phyloP scores from a whole-genome alignment of 2,797 vertebrate genomes.

The Fratercula arctica region DNA sequence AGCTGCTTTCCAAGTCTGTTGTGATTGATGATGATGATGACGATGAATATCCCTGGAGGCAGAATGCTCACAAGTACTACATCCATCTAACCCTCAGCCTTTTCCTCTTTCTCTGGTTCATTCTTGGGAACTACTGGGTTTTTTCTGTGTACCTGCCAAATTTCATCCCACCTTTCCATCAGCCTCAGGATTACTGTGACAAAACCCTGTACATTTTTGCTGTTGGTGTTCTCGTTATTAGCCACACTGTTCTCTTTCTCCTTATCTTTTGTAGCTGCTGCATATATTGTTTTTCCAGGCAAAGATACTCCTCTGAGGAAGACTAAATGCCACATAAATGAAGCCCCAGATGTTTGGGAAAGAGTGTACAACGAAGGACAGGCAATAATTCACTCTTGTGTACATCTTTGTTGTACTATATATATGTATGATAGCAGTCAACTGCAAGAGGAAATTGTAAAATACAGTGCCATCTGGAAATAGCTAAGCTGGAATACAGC shows the following conservation, averaged over 20 bases:
- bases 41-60: constrained; percentile 74
- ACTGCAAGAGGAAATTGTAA: constrained; percentile 6
- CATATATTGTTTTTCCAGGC: constrained; percentile 61
- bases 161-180: constrained; percentile 75
- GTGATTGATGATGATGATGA: constrained; percentile 69
- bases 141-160: constrained; percentile 74
- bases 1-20: constrained; percentile 74
- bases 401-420: not conserved
- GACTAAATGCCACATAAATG: constrained; percentile 41
- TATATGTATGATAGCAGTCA: not conserved
- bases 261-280: constrained; percentile 66
- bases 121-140: constrained; percentile 77
- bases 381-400: constrained; percentile 25
- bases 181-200: constrained; percentile 74
- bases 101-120: constrained; percentile 78
- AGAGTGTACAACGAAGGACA: not conserved
- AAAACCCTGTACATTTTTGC: constrained; percentile 74
- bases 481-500: not conserved
- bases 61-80: constrained; percentile 73
- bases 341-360: not conserved
- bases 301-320: constrained; percentile 47
- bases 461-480: constrained; percentile 13
- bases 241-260: constrained; percentile 61
- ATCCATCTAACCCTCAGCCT: constrained; percentile 72
- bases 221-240: constrained; percentile 66